These are phyloP conservation scores for Drosophila repletoides DNA, from an alignment of 1,140 invertebrate genomes.

Conservation along the genomic window DNA sequence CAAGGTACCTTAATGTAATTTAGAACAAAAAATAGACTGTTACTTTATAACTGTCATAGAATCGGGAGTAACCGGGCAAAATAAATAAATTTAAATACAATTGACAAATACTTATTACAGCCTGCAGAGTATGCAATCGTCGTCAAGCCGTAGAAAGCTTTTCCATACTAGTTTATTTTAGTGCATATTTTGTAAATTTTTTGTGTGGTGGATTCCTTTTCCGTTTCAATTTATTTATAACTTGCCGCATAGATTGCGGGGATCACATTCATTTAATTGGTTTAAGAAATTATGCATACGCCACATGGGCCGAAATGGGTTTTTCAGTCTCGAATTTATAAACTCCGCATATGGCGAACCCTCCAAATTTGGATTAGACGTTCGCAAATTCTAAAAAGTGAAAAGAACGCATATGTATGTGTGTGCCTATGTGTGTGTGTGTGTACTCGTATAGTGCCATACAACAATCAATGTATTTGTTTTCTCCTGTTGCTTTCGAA, in stretches of 20 bases:
- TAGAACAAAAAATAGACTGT: no score
- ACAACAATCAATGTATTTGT: constrained; percentile 20
- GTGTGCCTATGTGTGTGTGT: no score
- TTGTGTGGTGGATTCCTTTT: constrained; percentile 11
- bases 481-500: not conserved
- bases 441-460: not conserved
- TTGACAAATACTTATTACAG: no score
- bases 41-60: no score
- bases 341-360: not conserved
- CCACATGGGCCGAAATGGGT: constrained; percentile 18
- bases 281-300: constrained; percentile 23
- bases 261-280: constrained; percentile 5
- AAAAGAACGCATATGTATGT: not conserved
- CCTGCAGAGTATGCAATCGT: no score
- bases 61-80: no score
- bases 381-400: not conserved
- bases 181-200: constrained; percentile 12
- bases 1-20: no score
- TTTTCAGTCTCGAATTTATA: constrained; percentile 10
- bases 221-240: constrained; percentile 35
- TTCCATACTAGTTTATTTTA: constrained; percentile 10
- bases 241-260: not conserved
- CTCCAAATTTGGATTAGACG: not conserved
- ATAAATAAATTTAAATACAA: no score
- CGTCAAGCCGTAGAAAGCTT: no score